phyloP scores from a whole-genome alignment of 2,888 invertebrate genomes.

The Sepioteuthis lessoniana region DNA sequence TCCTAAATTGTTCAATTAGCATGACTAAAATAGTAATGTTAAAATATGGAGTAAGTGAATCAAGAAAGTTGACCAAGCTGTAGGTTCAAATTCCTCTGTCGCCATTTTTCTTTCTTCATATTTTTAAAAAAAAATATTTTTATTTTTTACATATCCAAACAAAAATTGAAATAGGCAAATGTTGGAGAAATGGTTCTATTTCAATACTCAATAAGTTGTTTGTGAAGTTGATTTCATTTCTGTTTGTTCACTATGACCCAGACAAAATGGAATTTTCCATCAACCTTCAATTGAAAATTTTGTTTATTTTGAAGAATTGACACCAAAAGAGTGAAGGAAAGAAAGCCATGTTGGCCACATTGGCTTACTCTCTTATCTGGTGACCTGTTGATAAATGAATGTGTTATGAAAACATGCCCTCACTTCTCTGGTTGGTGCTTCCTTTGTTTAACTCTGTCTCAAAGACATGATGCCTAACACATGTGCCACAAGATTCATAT shows the following conservation, averaged over 20 bases:
- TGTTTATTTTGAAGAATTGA: background rate
- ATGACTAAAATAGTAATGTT: no score
- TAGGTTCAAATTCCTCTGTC: no score
- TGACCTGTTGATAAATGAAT: background rate
- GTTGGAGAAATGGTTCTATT: background rate
- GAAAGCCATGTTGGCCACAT: background rate
- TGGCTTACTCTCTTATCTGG: background rate
- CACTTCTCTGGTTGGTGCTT: background rate
- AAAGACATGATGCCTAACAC: slow-evolving; percentile 8
- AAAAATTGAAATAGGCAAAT: background rate
- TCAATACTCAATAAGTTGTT: background rate
- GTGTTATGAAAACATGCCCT: background rate
- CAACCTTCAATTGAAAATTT: background rate
- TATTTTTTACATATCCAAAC: background rate
- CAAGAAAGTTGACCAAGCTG: no score
- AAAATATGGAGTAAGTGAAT: no score
- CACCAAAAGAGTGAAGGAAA: background rate
- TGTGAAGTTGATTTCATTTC: background rate
- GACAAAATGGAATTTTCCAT: background rate
- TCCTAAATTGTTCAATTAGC: no score
- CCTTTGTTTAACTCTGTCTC: slow-evolving; percentile 9
- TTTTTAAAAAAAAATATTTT: no score
- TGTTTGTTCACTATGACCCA: background rate
- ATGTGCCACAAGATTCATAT: background rate
- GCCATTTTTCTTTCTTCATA: background rate